These are phyloP conservation scores for Antheraea pernyi DNA, from an alignment of 1,140 invertebrate genomes.

Conservation along the genomic window DNA sequence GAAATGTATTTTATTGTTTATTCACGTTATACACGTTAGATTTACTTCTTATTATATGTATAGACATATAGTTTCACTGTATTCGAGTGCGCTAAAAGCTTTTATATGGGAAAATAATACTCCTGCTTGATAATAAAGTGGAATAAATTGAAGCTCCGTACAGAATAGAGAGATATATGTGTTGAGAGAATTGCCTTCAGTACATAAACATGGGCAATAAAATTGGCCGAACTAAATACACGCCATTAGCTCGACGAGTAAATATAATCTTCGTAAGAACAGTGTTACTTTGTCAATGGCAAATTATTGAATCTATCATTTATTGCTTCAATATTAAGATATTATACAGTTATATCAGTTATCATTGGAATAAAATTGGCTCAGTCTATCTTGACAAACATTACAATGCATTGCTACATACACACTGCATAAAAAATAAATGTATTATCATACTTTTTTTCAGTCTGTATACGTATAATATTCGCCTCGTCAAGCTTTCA, in stretches of 20 bases:
- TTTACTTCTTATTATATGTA: neutral
- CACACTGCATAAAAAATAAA: too few relatives aligned
- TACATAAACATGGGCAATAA: neutral
- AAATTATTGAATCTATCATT: neutral
- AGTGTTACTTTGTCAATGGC: neutral
- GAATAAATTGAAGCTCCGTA: constrained; percentile 1
- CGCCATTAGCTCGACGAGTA: neutral
- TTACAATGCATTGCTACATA: too few relatives aligned
- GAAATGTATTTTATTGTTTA: too few relatives aligned
- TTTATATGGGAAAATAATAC: neutral
- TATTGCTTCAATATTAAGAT: neutral
- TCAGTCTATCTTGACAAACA: too few relatives aligned
- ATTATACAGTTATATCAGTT: too few relatives aligned
- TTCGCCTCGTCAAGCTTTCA: too few relatives aligned
- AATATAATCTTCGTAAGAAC: neutral
- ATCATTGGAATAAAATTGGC: too few relatives aligned
- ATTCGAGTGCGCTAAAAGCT: neutral
- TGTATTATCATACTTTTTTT: too few relatives aligned
- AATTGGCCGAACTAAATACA: neutral
- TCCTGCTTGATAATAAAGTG: neutral
- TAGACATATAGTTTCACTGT: neutral
- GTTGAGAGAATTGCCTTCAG: neutral
- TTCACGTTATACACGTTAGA: too few relatives aligned
- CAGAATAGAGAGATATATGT: neutral
- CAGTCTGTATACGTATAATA: too few relatives aligned